These are phyloP conservation scores for Drosophila saltans DNA, from an alignment of 1,140 invertebrate genomes.

Conservation along the genomic window DNA sequence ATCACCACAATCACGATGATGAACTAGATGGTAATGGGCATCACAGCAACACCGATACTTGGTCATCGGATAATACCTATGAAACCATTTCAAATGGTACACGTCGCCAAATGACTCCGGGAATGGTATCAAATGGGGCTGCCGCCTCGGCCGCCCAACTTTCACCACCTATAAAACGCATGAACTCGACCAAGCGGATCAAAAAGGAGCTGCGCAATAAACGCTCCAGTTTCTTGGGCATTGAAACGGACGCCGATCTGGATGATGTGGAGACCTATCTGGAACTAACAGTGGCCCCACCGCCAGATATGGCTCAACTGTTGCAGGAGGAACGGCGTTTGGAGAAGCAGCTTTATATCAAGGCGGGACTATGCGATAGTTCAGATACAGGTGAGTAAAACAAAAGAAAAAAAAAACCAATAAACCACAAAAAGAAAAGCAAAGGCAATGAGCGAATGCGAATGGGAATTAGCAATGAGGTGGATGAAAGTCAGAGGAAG, in stretches of 20 bases:
- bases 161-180: slow-evolving; percentile 86
- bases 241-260: slow-evolving; percentile 87
- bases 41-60: slow-evolving; percentile 59
- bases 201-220: slow-evolving; percentile 93
- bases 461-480: background rate
- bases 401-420: slow-evolving; percentile 36
- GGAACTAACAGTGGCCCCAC: slow-evolving; percentile 88
- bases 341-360: slow-evolving; percentile 88
- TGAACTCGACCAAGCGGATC: slow-evolving; percentile 92
- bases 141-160: slow-evolving; percentile 54
- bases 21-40: slow-evolving; percentile 54
- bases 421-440: slow-evolving; percentile 50
- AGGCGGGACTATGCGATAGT: slow-evolving; percentile 85
- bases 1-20: slow-evolving; percentile 33
- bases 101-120: slow-evolving; percentile 51
- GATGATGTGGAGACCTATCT: slow-evolving; percentile 87
- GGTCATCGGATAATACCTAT: slow-evolving; percentile 78
- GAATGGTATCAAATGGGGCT: slow-evolving; percentile 8
- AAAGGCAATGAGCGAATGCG: slow-evolving; percentile 34
- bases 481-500: background rate
- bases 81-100: slow-evolving; percentile 72
- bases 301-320: slow-evolving; percentile 91
- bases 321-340: slow-evolving; percentile 91
- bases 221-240: slow-evolving; percentile 93
- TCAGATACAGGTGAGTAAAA: slow-evolving; percentile 79